These are phyloP conservation scores for Anadara kagoshimensis DNA, from an alignment of 1,140 invertebrate species.

Conservation along the genomic window DNA sequence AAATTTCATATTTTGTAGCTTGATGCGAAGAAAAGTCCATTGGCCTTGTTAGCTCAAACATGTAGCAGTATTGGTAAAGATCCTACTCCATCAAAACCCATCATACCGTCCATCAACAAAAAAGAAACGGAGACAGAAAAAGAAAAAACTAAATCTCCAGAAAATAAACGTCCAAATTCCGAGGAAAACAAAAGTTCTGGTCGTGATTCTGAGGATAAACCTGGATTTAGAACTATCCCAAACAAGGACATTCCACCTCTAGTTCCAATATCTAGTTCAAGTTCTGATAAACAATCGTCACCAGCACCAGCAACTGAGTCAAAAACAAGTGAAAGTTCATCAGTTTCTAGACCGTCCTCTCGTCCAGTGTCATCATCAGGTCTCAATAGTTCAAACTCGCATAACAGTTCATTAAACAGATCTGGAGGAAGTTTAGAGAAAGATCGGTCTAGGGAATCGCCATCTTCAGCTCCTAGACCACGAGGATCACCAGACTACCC, in stretches of 20 bases:
- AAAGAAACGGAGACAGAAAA: constrained; percentile 53
- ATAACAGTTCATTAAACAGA: constrained; percentile 8
- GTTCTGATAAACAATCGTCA: constrained; percentile 39
- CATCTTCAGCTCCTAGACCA: too few species aligned
- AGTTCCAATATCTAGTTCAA: constrained; percentile 45
- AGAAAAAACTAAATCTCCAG: constrained; percentile 53
- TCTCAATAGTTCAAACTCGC: constrained; percentile 25
- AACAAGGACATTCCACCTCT: constrained; percentile 67
- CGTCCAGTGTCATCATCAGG: constrained; percentile 38
- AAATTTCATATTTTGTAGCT: constrained; percentile 84
- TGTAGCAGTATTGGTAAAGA: constrained; percentile 98
- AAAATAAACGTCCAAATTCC: constrained; percentile 49
- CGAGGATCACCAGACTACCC: constrained; percentile 27
- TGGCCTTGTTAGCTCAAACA: constrained; percentile 96
- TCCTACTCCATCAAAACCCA: constrained; percentile 77
- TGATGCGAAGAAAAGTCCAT: constrained; percentile 97
- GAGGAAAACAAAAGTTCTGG: constrained; percentile 37
- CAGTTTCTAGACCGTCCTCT: constrained; percentile 33
- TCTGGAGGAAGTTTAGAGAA: too few species aligned
- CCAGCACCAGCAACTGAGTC: constrained; percentile 63
- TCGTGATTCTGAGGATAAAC: constrained; percentile 54
- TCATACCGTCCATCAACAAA: constrained; percentile 69
- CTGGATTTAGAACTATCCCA: constrained; percentile 66
- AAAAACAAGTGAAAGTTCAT: constrained; percentile 47
- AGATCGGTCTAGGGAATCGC: too few species aligned